These are phyloP conservation scores for Pseudochaenichthys georgianus DNA, from an alignment of 2,797 vertebrate genomes.

Conservation along the genomic window DNA sequence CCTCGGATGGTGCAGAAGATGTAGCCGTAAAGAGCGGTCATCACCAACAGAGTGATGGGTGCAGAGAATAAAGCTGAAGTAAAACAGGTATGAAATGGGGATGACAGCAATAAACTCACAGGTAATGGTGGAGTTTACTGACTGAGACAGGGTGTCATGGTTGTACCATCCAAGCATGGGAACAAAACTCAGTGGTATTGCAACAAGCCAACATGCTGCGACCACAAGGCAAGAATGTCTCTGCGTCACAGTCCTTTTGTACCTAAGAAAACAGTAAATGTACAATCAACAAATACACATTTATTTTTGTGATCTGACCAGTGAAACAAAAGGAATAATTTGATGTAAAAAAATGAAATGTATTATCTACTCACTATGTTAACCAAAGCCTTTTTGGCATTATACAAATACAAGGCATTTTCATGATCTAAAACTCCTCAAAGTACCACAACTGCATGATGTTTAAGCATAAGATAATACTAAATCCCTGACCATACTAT, in stretches of 20 bases:
- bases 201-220: slow-evolving; percentile 87
- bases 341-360: too few relatives aligned
- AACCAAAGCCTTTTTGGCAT: too few relatives aligned
- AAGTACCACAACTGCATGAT: too few relatives aligned
- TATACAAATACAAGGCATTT: too few relatives aligned
- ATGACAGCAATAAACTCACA: slow-evolving; percentile 86
- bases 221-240: slow-evolving; percentile 84
- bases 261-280: slow-evolving; percentile 78
- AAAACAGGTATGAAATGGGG: slow-evolving; percentile 89
- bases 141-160: not conserved
- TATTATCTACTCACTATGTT: too few relatives aligned
- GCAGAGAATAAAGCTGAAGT: slow-evolving; percentile 87
- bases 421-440: too few relatives aligned
- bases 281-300: too few relatives aligned
- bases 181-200: slow-evolving; percentile 82
- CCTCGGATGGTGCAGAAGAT: slow-evolving; percentile 86
- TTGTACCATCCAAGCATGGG: slow-evolving; percentile 91
- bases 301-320: too few relatives aligned
- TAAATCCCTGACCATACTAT: too few relatives aligned
- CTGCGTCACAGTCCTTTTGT: slow-evolving; percentile 82
- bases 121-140: slow-evolving; percentile 32
- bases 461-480: not conserved
- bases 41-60: slow-evolving; percentile 84
- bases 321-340: too few relatives aligned
- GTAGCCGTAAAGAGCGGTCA: slow-evolving; percentile 84